Evolutionary conservation across 2,797 vertebrate genomes (phyloP).

Genomic region (Poeciliopsis gracilis): DNA sequence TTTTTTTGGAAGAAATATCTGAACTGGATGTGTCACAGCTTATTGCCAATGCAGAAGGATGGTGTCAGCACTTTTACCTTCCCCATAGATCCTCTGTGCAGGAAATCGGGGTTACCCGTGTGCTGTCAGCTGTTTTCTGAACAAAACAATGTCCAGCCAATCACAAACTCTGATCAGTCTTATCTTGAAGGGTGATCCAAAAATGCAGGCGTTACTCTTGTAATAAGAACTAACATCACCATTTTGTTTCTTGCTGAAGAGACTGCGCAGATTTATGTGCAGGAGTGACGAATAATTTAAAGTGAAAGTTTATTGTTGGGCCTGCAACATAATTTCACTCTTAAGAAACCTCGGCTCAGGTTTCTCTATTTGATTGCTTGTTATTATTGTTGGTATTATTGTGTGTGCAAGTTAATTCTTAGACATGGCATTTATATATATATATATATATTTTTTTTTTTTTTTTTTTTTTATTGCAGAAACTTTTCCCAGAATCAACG

Average conservation of each 20-base stretch:
- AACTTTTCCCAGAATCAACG: slow-evolving; percentile 82
- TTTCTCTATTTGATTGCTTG: neutral
- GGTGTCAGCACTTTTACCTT: neutral
- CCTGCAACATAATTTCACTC: neutral
- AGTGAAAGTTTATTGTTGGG: neutral
- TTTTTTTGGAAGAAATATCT: neutral
- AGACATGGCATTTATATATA: neutral
- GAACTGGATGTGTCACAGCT: neutral
- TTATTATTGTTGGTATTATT: too few species aligned
- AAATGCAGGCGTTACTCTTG: neutral
- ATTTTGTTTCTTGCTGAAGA: neutral
- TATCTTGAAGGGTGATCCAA: slow-evolving; percentile 13
- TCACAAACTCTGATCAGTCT: neutral
- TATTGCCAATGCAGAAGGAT: neutral
- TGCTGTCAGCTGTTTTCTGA: neutral
- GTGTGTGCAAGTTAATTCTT: neutral
- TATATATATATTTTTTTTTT: neutral
- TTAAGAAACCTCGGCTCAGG: neutral
- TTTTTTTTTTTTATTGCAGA: slow-evolving; percentile 60
- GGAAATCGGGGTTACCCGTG: neutral
- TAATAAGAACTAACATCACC: neutral
- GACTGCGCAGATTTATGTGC: slow-evolving; percentile 1
- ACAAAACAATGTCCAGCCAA: neutral
- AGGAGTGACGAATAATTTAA: slow-evolving; percentile 56
- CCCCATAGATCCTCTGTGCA: neutral